These are phyloP conservation scores for Tipula confusa DNA, from an alignment of 2,888 invertebrate species.

Conservation along the genomic window DNA sequence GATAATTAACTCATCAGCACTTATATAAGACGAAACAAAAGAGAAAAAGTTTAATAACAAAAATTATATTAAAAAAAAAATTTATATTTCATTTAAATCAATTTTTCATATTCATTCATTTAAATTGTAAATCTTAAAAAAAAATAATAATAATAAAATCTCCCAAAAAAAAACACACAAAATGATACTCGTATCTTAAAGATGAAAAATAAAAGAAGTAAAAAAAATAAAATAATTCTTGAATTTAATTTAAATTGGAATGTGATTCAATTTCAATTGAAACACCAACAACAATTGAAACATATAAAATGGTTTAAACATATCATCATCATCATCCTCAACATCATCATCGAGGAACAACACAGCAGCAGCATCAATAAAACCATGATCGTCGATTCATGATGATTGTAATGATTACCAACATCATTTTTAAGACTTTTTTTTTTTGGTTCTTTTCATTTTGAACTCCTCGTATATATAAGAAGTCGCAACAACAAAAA, in stretches of 20 bases:
- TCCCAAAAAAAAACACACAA: not conserved
- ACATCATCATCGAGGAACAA: not conserved
- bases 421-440: no score
- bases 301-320: slow-evolving; percentile 3
- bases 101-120: slow-evolving; percentile 16
- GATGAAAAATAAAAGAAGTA: not conserved
- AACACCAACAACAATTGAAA: slow-evolving; percentile 20
- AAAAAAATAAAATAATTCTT: not conserved
- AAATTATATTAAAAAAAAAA: not conserved
- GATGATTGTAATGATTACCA: not conserved
- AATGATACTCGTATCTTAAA: not conserved
- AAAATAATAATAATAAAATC: not conserved
- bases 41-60: not conserved
- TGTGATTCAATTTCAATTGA: slow-evolving; percentile 25
- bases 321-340: slow-evolving; percentile 7
- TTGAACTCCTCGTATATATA: not conserved
- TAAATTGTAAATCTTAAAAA: not conserved
- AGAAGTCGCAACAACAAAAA: not conserved
- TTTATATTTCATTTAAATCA: not conserved
- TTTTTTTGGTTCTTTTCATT: not conserved
- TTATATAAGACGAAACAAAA: not conserved
- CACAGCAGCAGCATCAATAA: not conserved
- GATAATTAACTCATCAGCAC: not conserved
- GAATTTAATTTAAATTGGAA: slow-evolving; percentile 20
- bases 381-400: not conserved